Base-by-base conservation (phyloP, 2,797 vertebrate species). In the Xerus rutilus region DNA sequence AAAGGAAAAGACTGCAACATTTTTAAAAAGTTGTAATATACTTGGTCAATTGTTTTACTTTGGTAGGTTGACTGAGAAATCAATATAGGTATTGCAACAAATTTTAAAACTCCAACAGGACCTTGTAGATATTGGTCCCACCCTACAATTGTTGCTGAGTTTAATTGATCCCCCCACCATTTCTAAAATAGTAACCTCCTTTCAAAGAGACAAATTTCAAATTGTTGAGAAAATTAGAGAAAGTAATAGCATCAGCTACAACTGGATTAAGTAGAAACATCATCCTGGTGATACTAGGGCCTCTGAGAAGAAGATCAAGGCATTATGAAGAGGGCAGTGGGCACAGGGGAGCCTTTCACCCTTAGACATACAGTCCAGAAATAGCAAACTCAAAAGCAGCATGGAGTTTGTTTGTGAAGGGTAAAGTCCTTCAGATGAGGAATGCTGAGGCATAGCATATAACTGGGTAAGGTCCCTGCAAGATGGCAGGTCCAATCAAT, bases 1-100 rank as follows among this genome's bases (percentile, higher is more conserved):
- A 84, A 96, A 89, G 54, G 28, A 87, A 86, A 93, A 81, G 35
- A 35, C 70, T 73, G 76, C 8, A 59, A 74, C 43, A 59, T 95
- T 84, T 89, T 94, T 21, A 3, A 21, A 86, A 67, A 83, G 43
- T 81, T 49, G 49, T 54, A 81, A 57, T 52, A 83, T 54, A n/a
- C 12, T 83, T 47, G 43, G 25, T 81, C 74, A 96, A 14, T 73
- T 76, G 35, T 62, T 95, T 96, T 89, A 7, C 69, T 81, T 72
- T 92, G 64, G 47, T 81, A 43, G 17, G 20, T 54, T 59, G 59
- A 70, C n/a, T 49, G 30, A 86, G 78, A 88, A 95, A 88, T 86
- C 76, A 54, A 21, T 35, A 23, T 69, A 65, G 57, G 88, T 20
- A 76, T 64, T 89, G 30, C 28, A 86, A 89, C 39, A 86, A 49